Evolutionary conservation across 1,140 invertebrate species (phyloP).

Genomic region (Meloidogyne floridensis): DNA sequence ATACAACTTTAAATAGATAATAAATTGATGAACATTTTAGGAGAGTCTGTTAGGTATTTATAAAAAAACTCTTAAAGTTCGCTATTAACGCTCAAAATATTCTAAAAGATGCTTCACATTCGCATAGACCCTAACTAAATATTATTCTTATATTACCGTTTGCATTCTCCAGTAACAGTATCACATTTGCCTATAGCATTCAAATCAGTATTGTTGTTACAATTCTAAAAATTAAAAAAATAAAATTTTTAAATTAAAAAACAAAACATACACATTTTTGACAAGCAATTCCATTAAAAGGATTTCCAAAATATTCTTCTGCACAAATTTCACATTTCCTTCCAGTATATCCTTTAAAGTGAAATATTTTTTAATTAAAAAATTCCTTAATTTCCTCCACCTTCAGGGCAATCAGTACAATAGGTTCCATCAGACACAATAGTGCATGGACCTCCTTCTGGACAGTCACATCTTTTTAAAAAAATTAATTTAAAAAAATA

Average conservation of each 20-base stretch:
- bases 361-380: not conserved
- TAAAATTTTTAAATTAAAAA: not conserved
- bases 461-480: conserved; percentile 78
- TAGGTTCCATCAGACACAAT: conserved; percentile 81
- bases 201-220: conserved; percentile 87
- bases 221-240: not conserved
- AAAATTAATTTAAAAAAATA: not conserved
- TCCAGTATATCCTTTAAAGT: conserved; percentile 32
- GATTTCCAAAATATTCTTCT: conserved; percentile 90
- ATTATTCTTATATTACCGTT: conserved; percentile 65
- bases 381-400: conserved; percentile 71
- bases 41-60: no score
- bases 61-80: no score
- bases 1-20: conserved; percentile 73
- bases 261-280: conserved; percentile 79
- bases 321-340: conserved; percentile 82
- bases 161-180: conserved; percentile 84
- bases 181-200: conserved; percentile 92
- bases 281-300: conserved; percentile 76
- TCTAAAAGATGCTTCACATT: no score
- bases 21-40: no score
- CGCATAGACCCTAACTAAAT: not conserved
- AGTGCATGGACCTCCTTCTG: conserved; percentile 86
- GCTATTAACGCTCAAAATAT: no score
- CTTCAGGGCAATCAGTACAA: conserved; percentile 88